Percentiles rank a stretch among this genome's conserved stretches.
These are phyloP conservation scores for Mellivora capensis DNA, from an alignment of 2,113 vertebrate species.

Conservation along the genomic window DNA sequence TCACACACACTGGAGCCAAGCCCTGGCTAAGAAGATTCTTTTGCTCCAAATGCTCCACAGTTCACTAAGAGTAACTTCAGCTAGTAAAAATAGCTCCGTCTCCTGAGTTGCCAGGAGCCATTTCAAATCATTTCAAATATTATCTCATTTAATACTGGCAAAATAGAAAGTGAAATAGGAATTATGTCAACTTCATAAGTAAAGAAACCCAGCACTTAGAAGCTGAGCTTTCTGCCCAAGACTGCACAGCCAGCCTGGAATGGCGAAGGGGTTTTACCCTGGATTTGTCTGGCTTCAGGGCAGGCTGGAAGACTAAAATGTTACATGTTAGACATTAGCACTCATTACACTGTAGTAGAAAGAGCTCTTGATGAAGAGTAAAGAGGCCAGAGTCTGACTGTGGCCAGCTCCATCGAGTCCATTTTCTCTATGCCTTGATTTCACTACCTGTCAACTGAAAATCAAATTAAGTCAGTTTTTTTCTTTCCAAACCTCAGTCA, in stretches of 20 bases:
- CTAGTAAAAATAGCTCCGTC: constrained; percentile 44
- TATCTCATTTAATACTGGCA: constrained; percentile 20
- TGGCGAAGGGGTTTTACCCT: background rate
- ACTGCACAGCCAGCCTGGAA: background rate
- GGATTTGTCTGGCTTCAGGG: background rate
- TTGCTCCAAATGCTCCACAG: constrained; percentile 55
- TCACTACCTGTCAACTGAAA: background rate
- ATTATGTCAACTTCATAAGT: background rate
- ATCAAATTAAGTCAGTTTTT: background rate
- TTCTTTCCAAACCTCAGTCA: background rate
- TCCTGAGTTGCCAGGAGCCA: background rate
- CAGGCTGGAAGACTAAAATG: background rate
- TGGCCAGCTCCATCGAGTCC: background rate
- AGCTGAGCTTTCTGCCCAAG: background rate
- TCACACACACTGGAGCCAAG: constrained; percentile 48
- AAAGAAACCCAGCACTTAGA: background rate
- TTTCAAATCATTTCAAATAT: constrained; percentile 12
- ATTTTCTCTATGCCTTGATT: background rate
- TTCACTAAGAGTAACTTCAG: constrained; percentile 33
- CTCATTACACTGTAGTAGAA: background rate
- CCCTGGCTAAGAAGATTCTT: constrained; percentile 39
- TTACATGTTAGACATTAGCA: background rate
- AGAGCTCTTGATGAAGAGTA: background rate
- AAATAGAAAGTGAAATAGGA: background rate
- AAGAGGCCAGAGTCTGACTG: background rate